Evolutionary conservation across 2,797 vertebrate genomes (phyloP), one percentile per base, ranked within the genome.

Genomic region (Siniperca scherzeri): DNA sequence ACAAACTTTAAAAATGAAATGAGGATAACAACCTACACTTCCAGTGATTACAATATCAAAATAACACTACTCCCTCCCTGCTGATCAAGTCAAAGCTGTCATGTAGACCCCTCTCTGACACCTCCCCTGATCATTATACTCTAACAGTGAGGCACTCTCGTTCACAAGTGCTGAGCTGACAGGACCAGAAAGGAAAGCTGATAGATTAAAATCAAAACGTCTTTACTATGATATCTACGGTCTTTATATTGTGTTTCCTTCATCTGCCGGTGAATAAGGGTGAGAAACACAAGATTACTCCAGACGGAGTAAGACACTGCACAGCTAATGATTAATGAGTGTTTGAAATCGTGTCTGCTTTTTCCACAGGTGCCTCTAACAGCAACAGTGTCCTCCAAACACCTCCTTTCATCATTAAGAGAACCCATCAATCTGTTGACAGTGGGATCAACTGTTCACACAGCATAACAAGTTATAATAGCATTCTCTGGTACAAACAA

Each of bases 401-500:
- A 4, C 90, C 91, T 2, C 12, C 36, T 22, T 68, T 4, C 44
- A 60, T 91, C 27, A 55, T 80, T 1, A 83, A 70, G 40, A 80
- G 12, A 55, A 3, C 1, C 0, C 66, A 59, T 25, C 61, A 89
- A 77, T 81, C 83, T 22, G 77, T 81, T 2, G 7, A 1, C 42
- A 44, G n/a, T 6, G 60, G 78, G 40, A 75, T 92, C 16, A 7
- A 22, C 1, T 94, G 91, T 68, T 74, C 77, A 13, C 90, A 92
- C 74, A 73, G 0, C 0, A 74, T 81, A 10, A 0, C 10, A 2
- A 1, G 4, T 7, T 79, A 82, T 36, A n/a, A 92, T 1, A 0
- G 0, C 0, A 88, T 91, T 19, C 77, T 88, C 30, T 93, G 91
- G 90, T 91, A 91, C 86, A 92, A 91, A 78, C 88, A 88, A 65